Base-by-base conservation (phyloP, 2,797 vertebrate genomes). In the Muscicapa comitata region DNA sequence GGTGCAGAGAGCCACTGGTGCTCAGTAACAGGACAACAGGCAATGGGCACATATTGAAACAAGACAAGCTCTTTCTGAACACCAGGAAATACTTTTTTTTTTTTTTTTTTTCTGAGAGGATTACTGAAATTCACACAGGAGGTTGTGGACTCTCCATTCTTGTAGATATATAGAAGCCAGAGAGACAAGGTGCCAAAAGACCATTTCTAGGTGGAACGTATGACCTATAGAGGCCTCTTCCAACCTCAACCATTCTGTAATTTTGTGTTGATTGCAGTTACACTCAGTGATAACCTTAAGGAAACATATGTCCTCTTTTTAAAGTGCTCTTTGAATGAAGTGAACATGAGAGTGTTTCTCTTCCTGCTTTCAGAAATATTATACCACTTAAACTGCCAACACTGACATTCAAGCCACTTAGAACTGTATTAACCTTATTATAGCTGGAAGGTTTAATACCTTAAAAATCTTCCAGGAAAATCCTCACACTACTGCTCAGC, bases 381-480 rank as follows among this genome's bases (percentile, higher is more conserved):
- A 58, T 7, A 66, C 8, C 14, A 75, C 20, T 92, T 75, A 78
- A 86, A 90, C 14, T 70, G 47, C 43, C 74, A 82, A 48, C 48
- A 67, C 13, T 58, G 57, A 55, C 17, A 70, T 59, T 92, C n/a
- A 66, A 74, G 42, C 71, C 65, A 66, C 38, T 78, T 78, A 72
- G 57, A 86, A 58, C 8, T 31, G 20, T 62, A 76, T 51, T 76
- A 88, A 77, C 23, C 33, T 67, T 70, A 71, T 80, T 90, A 55
- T 47, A 87, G 25, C 20, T 85, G 47, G 33, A 76, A 94, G 86
- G 12, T 33, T 73, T 76, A 76, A 82, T 38, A 59, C 10, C 20
- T 45, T 85, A 68, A 79, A 91, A 82, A 67, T 73, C 48, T 70
- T 54, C 26, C 40, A 73, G 45, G 55, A 78, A 89, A 79, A 70